Base-by-base conservation (phyloP, 2,888 invertebrate genomes). In the Unio delphinus region DNA sequence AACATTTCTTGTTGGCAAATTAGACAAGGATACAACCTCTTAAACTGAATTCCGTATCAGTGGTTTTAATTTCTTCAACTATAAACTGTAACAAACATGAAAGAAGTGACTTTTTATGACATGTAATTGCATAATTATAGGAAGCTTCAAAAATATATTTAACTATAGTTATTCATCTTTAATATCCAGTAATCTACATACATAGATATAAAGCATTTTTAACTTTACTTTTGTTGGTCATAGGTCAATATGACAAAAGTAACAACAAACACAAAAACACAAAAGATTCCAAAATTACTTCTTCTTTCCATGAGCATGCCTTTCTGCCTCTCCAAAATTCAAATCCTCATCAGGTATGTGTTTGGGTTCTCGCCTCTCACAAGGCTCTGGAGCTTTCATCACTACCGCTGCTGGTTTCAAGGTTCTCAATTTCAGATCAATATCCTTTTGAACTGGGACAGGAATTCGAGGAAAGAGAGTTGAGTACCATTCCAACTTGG, bases 391-490 rank as follows among this genome's bases (percentile, higher is more conserved):
- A 26, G 70, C 67, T 23, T 74, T 75, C 34, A 54, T 59, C 20
- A 67, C 72, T 7, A 69, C 68, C 62, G 74, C 68, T 18, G 60
- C 64, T 8, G 69, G 65, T 57, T 67, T 65, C 17, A 70, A 64
- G 0, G 72, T 75, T 65, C 77, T 79, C 70, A 94, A 89, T 91
- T 93, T 94, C 83, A 93, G 94, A 86, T 97, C 96, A 79, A 97
- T 94, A 89, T 94, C 95, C 90, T 97, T 97, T 90, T 93, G 93
- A 84, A 99, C 98, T 34, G 99, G 98, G 72, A 99, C 99, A 0
- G 99, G 99, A 90, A 99, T 99, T 80, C 99, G 93, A 0, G 99
- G 99, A 89, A 99, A 99, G 26, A 99, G 92, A 0, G 99, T 99
- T 60, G 96, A 96, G 91, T 98, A 99, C 99, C 99, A 99, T 89